Conservation (phyloP, 2,113 vertebrate species). For the Gorsachius goisagi region DNA sequence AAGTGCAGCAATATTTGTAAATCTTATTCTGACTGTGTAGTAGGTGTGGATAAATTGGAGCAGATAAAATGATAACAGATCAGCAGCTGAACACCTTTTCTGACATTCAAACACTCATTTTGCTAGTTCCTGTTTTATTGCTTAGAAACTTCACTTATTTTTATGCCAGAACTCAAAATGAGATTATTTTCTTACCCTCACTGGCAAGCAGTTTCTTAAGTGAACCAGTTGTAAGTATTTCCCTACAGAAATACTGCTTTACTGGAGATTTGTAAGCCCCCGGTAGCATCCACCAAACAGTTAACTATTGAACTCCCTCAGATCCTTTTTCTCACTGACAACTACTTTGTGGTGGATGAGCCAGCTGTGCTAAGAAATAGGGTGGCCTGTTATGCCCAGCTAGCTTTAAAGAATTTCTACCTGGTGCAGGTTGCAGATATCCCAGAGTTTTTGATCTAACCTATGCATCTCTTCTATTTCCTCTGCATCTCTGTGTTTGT, state of each 20-base stretch:
- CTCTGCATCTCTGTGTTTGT: not conserved
- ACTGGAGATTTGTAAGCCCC: not conserved
- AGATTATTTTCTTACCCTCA: fast-evolving
- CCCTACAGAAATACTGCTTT: not conserved
- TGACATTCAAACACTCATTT: not conserved
- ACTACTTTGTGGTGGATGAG: not conserved
- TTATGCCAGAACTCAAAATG: not conserved
- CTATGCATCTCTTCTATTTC: not conserved
- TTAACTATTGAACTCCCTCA: not conserved
- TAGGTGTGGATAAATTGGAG: not conserved
- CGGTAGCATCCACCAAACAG: not conserved
- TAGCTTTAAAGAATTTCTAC: not conserved
- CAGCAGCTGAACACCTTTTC: not conserved
- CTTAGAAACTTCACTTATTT: not conserved
- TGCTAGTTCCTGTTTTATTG: not conserved
- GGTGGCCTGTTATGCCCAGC: not conserved
- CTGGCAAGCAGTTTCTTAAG: not conserved
- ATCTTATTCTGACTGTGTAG: not conserved
- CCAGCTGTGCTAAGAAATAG: not conserved
- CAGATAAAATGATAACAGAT: not conserved
- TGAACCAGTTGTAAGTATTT: not conserved
- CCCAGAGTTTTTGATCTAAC: not conserved
- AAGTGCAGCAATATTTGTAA: not conserved
- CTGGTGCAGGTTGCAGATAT: not conserved
- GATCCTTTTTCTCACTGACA: not conserved